Evolutionary conservation across 2,888 invertebrate genomes (phyloP), one percentile per base, ranked within the genome.

Genomic region (Parnassius smintheus): DNA sequence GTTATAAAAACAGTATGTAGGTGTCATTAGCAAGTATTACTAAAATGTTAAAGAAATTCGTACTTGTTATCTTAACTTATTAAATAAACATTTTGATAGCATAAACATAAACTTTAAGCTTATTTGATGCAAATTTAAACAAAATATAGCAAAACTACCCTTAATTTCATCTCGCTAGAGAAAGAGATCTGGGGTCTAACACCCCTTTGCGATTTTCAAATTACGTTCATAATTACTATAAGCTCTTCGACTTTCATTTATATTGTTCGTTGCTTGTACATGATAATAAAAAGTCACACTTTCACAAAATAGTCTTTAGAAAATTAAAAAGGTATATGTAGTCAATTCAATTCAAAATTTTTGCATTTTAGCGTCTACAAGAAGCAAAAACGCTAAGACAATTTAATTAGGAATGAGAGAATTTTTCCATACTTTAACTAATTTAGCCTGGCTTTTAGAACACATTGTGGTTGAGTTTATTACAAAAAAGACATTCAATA

Each of bases 381-480:
- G 51, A 59, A 56, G 45, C 46, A 22, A 56, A 7, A 58, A 18
- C 12, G 54, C 55, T 9, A 54, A 42, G 48, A 13, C 13, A 46
- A 13, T 49, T 49, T 51, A 55, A 59, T 55, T 59, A 46, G 51
- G 55, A 56, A 55, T 54, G 1, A 48, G 59, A 57, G 45, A 35
- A 49, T 45, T 56, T 53, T 11, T 48, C 46, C 46, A 61, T 55
- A 59, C 50, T 18, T 62, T 65, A 58, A 66, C 48, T 66, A 35
- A 35, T 35, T 35, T 35, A 35, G 35, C 51, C 55, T 55, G 64
- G 69, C 65, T 65, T 71, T 73, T 76, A 77, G 82, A 88, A 87
- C 85, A 85, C 83, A 78, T 81, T 70, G 67, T 75, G 81, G 81
- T 80, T 75, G 77, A 72, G 71, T 70, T 68, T 76, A 67, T 69